Percentiles rank a stretch among this genome's conserved stretches.
Evolutionary conservation across 2,888 invertebrate species (phyloP).

Genomic region (Diarsia brunnea): DNA sequence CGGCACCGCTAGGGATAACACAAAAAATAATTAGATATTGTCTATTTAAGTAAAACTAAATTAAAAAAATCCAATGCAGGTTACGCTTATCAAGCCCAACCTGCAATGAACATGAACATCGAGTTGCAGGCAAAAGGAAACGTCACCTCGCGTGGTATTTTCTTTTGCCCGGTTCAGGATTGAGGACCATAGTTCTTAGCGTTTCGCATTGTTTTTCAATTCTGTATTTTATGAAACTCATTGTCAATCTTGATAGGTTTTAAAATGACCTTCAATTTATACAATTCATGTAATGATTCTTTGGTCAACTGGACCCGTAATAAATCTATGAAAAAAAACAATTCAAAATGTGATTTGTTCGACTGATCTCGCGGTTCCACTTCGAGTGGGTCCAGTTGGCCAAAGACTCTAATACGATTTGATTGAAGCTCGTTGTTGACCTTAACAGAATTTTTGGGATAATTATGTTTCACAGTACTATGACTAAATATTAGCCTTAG

Average conservation of each 20-base stretch:
- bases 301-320: too few relatives aligned
- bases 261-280: background rate
- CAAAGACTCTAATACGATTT: too few relatives aligned
- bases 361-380: too few relatives aligned
- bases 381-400: too few relatives aligned
- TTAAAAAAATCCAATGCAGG: background rate
- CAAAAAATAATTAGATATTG: background rate
- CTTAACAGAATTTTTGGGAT: background rate
- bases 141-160: background rate
- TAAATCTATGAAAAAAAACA: too few relatives aligned
- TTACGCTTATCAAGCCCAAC: background rate
- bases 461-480: background rate
- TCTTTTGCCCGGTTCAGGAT: background rate
- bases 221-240: background rate
- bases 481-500: background rate
- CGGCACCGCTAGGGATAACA: background rate
- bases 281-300: too few relatives aligned
- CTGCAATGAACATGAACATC: constrained; percentile 8
- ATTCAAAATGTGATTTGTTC: too few relatives aligned
- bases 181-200: background rate
- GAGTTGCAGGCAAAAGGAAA: background rate
- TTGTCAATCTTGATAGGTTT: background rate
- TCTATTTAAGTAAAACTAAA: background rate
- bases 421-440: background rate
- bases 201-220: background rate